Evolutionary conservation across 2,888 invertebrate species (phyloP).

Genomic region (Agrilus biguttatus): DNA sequence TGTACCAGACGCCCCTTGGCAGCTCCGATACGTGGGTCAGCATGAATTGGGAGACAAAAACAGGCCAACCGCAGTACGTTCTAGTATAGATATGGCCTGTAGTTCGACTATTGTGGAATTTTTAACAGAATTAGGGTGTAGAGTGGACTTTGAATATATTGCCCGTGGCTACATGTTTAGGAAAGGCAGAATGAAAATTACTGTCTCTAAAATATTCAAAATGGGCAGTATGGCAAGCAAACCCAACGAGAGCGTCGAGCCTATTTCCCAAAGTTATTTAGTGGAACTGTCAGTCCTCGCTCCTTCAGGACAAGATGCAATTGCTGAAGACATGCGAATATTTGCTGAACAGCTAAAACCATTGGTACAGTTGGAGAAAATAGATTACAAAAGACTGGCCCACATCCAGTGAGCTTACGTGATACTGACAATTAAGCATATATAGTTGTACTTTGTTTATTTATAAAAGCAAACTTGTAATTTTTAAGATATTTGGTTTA

Average conservation of each 20-base stretch:
- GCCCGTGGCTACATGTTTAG: slow-evolving; percentile 88
- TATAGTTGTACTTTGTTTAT: no score
- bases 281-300: slow-evolving; percentile 86
- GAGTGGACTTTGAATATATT: slow-evolving; percentile 87
- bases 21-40: slow-evolving; percentile 82
- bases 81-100: slow-evolving; percentile 85
- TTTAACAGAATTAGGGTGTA: slow-evolving; percentile 79
- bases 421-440: no score
- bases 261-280: slow-evolving; percentile 81
- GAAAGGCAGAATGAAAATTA: slow-evolving; percentile 94
- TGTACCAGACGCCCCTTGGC: slow-evolving; percentile 73
- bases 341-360: slow-evolving; percentile 92
- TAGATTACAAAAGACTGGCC: slow-evolving; percentile 56
- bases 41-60: slow-evolving; percentile 81
- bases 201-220: slow-evolving; percentile 88
- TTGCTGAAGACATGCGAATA: slow-evolving; percentile 89
- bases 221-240: slow-evolving; percentile 52
- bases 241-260: slow-evolving; percentile 56
- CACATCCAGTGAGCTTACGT: slow-evolving; percentile 2
- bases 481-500: no score
- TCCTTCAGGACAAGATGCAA: slow-evolving; percentile 83
- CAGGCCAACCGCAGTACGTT: slow-evolving; percentile 78
- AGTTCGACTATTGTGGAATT: slow-evolving; percentile 83
- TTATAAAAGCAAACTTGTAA: no score
- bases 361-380: slow-evolving; percentile 81